Evolutionary conservation across 2,113 vertebrate genomes (phyloP).

Genomic region (Agelaius tricolor): DNA sequence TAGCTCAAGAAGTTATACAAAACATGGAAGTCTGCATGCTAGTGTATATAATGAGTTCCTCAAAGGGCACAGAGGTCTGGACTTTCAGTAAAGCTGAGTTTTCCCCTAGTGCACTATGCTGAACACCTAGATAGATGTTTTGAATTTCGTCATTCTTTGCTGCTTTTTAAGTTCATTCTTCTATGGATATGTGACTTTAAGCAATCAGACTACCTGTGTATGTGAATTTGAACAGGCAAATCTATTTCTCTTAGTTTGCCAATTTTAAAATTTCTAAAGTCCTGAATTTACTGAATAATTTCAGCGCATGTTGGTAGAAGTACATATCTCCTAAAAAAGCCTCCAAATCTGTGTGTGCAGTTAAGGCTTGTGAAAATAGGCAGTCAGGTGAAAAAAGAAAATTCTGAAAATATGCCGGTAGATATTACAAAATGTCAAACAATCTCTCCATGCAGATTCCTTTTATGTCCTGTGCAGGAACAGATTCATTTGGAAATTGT

Average conservation of each 20-base stretch:
- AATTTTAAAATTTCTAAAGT: neutral
- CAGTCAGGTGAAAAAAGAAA: neutral
- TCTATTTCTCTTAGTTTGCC: neutral
- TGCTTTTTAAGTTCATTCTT: neutral
- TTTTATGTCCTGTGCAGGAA: neutral
- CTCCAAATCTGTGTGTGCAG: neutral
- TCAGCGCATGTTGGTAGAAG: neutral
- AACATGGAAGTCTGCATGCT: neutral
- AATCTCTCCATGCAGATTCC: neutral
- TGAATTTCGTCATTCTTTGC: neutral
- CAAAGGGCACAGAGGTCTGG: neutral
- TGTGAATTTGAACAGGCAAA: neutral
- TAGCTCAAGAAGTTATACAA: neutral
- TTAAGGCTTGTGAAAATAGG: neutral
- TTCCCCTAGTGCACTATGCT: neutral
- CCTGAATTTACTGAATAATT: neutral
- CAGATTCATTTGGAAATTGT: neutral
- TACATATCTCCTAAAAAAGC: neutral
- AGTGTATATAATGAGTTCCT: neutral
- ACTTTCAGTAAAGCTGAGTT: neutral
- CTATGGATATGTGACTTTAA: neutral
- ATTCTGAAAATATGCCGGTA: neutral
- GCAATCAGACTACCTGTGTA: neutral
- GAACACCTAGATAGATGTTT: neutral
- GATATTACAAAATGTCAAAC: neutral